Percentiles rank a stretch among this genome's conserved stretches.
Conservation (phyloP, 2,888 invertebrate species). For the Andrena trimmerana region DNA sequence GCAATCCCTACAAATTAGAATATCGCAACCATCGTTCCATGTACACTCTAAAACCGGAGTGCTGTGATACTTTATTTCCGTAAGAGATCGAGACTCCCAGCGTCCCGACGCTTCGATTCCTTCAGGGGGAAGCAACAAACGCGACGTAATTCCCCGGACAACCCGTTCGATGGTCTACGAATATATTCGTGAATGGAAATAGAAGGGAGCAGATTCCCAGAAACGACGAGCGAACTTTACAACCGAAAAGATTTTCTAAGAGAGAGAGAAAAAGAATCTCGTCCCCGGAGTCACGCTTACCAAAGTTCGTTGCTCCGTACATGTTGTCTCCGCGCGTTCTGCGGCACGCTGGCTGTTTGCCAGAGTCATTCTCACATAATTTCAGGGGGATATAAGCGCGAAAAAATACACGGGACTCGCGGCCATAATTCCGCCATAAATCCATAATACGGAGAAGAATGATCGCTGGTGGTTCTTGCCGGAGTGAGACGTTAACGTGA, state of each 20-base stretch:
- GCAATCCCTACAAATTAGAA: no score
- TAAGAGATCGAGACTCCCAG: not conserved
- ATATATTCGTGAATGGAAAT: not conserved
- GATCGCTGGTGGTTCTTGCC: conserved; percentile 30
- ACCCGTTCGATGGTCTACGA: not conserved
- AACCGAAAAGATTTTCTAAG: conserved; percentile 45
- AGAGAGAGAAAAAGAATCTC: conserved; percentile 52
- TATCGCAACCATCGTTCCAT: no score
- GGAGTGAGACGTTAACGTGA: conserved; percentile 28
- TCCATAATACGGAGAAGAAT: conserved; percentile 40
- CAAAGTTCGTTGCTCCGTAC: conserved; percentile 73
- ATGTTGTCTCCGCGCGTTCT: conserved; percentile 71
- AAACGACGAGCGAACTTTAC: conserved; percentile 21
- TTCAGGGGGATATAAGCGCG: conserved; percentile 62
- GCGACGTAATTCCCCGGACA: not conserved
- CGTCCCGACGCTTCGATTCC: not conserved
- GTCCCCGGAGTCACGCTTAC: conserved; percentile 60
- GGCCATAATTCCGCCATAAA: conserved; percentile 48
- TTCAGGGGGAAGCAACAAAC: not conserved
- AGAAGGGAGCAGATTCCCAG: not conserved
- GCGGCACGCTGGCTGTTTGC: conserved; percentile 64
- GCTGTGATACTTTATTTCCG: not conserved
- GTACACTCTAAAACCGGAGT: no score
- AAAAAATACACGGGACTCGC: conserved; percentile 60
- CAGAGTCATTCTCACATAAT: conserved; percentile 76